Percentiles rank a stretch among this genome's conserved stretches.
Evolutionary conservation across 2,113 vertebrate species (phyloP).

Genomic region (Corapipo altera): DNA sequence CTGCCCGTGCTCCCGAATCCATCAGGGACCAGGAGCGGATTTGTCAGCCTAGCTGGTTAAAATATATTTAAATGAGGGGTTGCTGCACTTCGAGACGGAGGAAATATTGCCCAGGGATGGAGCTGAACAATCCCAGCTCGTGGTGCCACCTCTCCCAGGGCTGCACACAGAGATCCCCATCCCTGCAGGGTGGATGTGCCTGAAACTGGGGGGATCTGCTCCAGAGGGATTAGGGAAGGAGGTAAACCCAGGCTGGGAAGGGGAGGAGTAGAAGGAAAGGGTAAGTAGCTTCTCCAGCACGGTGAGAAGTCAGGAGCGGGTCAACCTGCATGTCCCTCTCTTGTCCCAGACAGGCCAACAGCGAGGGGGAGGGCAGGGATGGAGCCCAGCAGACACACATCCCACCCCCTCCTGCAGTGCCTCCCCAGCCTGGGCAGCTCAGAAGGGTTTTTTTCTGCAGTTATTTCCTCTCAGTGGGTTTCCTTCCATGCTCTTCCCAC

Average conservation of each 20-base stretch:
- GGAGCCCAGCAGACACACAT: not conserved
- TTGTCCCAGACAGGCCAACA: not conserved
- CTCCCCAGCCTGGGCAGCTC: not conserved
- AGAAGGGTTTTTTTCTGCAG: not conserved
- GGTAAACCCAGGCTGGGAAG: not conserved
- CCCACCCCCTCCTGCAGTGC: not conserved
- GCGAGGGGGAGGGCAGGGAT: not conserved
- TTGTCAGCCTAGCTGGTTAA: not conserved
- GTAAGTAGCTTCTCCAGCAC: not conserved
- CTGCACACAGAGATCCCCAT: not conserved
- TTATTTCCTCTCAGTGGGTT: not conserved
- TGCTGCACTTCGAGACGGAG: not conserved
- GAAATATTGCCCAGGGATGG: not conserved
- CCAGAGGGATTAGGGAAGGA: not conserved
- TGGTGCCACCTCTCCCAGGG: not conserved
- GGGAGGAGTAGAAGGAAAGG: not conserved
- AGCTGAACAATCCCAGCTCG: not conserved
- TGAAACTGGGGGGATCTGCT: not conserved
- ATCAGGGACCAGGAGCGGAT: not conserved
- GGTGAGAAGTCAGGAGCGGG: not conserved
- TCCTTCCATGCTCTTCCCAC: not conserved
- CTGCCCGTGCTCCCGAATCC: not conserved
- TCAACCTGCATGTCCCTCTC: fast-evolving
- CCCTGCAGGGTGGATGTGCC: not conserved
- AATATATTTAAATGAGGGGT: not conserved